Evolutionary conservation across 2,113 vertebrate species (phyloP).

Genomic region (Rhizomys pruinosus): DNA sequence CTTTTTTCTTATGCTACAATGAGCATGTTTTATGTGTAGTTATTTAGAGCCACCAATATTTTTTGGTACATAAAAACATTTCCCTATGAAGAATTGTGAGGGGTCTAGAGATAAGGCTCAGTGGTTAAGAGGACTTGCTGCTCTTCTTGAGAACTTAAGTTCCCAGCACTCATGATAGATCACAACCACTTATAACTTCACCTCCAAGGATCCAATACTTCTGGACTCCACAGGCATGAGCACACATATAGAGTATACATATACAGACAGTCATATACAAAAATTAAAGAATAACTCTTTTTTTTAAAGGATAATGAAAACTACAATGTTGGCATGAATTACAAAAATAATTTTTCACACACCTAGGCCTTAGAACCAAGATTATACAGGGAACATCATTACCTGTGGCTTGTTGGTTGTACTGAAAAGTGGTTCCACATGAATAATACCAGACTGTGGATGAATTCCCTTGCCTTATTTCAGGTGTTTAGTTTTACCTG

Average conservation of each 20-base stretch:
- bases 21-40: conserved; percentile 13
- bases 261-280: not conserved
- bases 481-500: not conserved
- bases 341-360: not conserved
- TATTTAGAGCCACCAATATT: conserved; percentile 5
- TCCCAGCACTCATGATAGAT: too few species aligned
- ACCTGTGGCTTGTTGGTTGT: not conserved
- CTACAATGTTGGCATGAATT: conserved; percentile 31
- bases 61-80: conserved; percentile 15
- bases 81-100: conserved; percentile 34
- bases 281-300: not conserved
- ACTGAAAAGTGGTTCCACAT: not conserved
- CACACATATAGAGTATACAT: not conserved
- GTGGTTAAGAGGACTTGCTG: not conserved
- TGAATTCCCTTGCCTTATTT: not conserved
- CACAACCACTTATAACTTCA: not conserved
- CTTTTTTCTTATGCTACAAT: not conserved
- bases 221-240: not conserved
- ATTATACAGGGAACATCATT: not conserved
- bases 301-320: conserved; percentile 5
- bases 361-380: not conserved
- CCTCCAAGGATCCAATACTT: not conserved
- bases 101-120: not conserved
- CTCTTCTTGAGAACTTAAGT: not conserved
- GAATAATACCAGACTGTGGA: not conserved